These are phyloP conservation scores for Beris morrisii DNA, from an alignment of 2,888 invertebrate species.

Conservation along the genomic window DNA sequence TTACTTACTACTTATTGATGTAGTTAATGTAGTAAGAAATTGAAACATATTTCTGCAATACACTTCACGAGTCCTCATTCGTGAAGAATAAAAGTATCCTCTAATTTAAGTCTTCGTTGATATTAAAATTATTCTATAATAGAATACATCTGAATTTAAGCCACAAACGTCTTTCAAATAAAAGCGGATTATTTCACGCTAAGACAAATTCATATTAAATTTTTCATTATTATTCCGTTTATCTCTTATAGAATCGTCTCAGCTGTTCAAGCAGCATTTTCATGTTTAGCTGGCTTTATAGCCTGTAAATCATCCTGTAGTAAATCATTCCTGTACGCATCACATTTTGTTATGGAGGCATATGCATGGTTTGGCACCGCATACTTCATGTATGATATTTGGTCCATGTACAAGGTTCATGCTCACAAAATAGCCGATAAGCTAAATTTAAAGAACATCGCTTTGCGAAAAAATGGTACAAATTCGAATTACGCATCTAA, in stretches of 20 bases:
- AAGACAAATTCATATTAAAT: too few species aligned
- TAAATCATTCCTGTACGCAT: constrained; percentile 67
- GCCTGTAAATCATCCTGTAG: constrained; percentile 70
- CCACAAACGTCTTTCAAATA: too few species aligned
- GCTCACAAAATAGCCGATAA: constrained; percentile 56
- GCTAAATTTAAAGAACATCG: constrained; percentile 45
- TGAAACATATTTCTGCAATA: too few species aligned
- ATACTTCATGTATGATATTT: constrained; percentile 78
- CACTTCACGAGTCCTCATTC: too few species aligned
- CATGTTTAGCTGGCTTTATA: constrained; percentile 66
- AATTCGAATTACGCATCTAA: constrained; percentile 41
- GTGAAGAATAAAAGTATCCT: too few species aligned
- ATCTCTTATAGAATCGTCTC: constrained; percentile 65
- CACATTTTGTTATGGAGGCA: constrained; percentile 73
- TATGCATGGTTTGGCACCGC: constrained; percentile 80
- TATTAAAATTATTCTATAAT: too few species aligned
- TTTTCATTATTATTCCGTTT: too few species aligned
- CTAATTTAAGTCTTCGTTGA: too few species aligned
- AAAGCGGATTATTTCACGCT: too few species aligned
- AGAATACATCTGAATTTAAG: too few species aligned
- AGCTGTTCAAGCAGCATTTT: constrained; percentile 70
- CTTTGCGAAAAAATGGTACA: constrained; percentile 42
- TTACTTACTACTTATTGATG: too few species aligned
- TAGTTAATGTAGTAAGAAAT: too few species aligned
- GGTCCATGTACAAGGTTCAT: constrained; percentile 78